Percentiles rank a stretch among this genome's conserved stretches.
These are phyloP conservation scores for Nycticorax nycticorax DNA, from an alignment of 2,113 vertebrate species.

Conservation along the genomic window DNA sequence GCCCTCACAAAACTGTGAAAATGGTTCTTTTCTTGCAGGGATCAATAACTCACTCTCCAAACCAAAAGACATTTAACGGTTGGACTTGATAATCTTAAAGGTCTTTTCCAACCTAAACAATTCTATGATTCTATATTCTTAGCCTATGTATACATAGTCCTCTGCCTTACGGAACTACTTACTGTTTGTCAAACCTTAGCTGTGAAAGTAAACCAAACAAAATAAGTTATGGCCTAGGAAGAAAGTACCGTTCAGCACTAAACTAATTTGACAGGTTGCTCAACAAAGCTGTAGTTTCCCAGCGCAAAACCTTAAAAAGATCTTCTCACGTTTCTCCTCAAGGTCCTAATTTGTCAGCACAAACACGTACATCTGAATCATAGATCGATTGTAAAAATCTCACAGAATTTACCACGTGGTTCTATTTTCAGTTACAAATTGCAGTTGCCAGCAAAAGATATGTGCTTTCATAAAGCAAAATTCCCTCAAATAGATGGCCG, in stretches of 20 bases:
- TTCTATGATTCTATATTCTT: not conserved
- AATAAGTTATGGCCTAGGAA: not conserved
- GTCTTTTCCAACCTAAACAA: too few species aligned
- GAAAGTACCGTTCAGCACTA: not conserved
- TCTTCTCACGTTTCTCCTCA: not conserved
- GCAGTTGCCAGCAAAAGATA: not conserved
- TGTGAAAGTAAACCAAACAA: not conserved
- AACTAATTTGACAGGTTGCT: not conserved
- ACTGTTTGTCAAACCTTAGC: not conserved
- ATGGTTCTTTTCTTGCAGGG: constrained; percentile 2
- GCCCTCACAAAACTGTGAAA: constrained; percentile 21
- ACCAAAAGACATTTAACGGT: not conserved
- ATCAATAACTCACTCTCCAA: constrained; percentile 35
- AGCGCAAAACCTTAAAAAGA: not conserved
- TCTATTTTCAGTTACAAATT: not conserved
- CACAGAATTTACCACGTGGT: not conserved
- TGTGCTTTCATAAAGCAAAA: not conserved
- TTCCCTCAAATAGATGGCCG: not conserved
- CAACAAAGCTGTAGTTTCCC: not conserved
- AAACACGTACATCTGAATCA: not conserved
- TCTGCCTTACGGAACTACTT: not conserved
- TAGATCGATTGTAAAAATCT: not conserved
- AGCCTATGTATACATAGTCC: not conserved
- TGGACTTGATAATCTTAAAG: too few species aligned
- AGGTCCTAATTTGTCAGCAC: not conserved